Base-by-base conservation (phyloP, 1,140 invertebrate species). In the Luehdorfia chinensis region DNA sequence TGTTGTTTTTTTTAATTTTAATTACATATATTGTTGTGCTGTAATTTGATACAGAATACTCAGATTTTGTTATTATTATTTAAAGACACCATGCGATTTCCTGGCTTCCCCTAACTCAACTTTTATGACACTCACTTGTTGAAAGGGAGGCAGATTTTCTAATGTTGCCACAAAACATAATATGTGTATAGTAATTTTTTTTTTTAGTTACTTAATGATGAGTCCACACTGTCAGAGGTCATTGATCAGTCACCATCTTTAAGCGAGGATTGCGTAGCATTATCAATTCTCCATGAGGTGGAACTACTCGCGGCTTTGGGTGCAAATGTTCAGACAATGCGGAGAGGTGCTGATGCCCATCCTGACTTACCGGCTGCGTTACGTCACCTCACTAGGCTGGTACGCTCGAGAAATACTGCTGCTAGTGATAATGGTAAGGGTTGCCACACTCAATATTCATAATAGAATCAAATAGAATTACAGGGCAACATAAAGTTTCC, bases 201-300 rank as follows among this genome's bases (percentile, higher is more conserved):
- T 36, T 69, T 63, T 2, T 52, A 84, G 80, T 37, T 86, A 6
- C 50, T 86, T 32, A 84, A 86, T 61, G 78, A 86, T 27, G 79
- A 84, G 30, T 58, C 73, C 6, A 70, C 69, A n/a, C 78, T 86
- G 69, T 50, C 59, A 9, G 83, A 84, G 30, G 83, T 86, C 37
- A 62, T 79, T 32, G 78, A 80, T 11, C 66, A 77, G 37, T 66
- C 69, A 1, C 83, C 80, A 5, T 75, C 73, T 1, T 50, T 86
- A 3, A 62, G 52, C 4, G 80, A 83, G 12, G 79, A 84, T 39
- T 86, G 78, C 44, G 76, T 75, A 12, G 66, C 73, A 1, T 46
- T 83, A 1, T 86, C 83, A 1, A 81, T 86, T 11, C 48, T 86
- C 0, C 79, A 84, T 43, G 83, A 86, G 48, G 78, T 86, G 3